Evolutionary conservation across 2,888 invertebrate species (phyloP).

Genomic region (Pseudoips prasinana): DNA sequence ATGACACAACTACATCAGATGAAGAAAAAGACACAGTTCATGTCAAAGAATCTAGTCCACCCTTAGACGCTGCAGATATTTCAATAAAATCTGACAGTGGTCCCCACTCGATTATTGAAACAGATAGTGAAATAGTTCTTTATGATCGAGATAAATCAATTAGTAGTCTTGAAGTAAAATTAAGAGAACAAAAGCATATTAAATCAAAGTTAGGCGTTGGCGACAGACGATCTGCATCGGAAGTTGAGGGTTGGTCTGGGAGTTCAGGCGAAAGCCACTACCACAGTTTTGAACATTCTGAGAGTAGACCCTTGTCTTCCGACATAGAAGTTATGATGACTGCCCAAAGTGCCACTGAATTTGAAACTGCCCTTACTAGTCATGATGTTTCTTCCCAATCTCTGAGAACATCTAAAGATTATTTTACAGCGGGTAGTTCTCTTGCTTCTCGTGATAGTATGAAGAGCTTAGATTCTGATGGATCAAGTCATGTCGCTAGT

Average conservation of each 20-base stretch:
- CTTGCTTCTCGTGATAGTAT: conserved; percentile 94
- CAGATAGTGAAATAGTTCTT: conserved; percentile 68
- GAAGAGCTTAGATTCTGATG: conserved; percentile 94
- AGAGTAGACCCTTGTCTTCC: conserved; percentile 92
- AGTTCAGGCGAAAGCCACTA: conserved; percentile 95
- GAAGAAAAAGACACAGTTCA: conserved; percentile 76
- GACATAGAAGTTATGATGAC: conserved; percentile 91
- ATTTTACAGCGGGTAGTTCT: conserved; percentile 93
- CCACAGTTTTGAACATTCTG: conserved; percentile 92
- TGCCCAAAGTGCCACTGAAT: conserved; percentile 90
- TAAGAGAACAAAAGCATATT: conserved; percentile 70
- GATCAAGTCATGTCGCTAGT: conserved; percentile 93
- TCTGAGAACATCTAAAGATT: conserved; percentile 90
- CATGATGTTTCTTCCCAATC: conserved; percentile 88
- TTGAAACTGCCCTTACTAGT: conserved; percentile 92
- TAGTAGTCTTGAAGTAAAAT: conserved; percentile 71
- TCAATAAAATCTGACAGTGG: conserved; percentile 76
- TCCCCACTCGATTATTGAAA: conserved; percentile 76
- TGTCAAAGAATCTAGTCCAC: conserved; percentile 67
- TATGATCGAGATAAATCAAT: conserved; percentile 74
- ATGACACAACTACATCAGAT: conserved; percentile 77
- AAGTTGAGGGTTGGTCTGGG: conserved; percentile 88
- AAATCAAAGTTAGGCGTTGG: conserved; percentile 72
- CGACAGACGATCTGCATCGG: conserved; percentile 89
- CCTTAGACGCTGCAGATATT: conserved; percentile 62